Percentiles rank a stretch among this genome's conserved stretches.
These are phyloP conservation scores for Octomys mimax DNA, from an alignment of 2,797 vertebrate species.

Conservation along the genomic window DNA sequence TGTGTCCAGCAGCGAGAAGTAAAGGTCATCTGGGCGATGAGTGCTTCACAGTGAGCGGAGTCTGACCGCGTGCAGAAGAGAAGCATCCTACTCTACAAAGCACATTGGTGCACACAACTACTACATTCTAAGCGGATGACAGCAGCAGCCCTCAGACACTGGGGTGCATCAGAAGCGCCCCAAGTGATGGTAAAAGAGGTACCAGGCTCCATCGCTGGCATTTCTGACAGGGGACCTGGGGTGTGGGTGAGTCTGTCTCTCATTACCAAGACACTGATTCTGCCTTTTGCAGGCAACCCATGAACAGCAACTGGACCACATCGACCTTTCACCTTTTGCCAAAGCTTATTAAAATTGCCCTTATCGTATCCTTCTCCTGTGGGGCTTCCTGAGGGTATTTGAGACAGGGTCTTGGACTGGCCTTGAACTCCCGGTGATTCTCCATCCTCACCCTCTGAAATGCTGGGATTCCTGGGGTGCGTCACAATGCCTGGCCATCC, in stretches of 20 bases:
- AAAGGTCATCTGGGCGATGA: conserved; percentile 35
- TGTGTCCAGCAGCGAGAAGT: conserved; percentile 1
- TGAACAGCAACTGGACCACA: neutral
- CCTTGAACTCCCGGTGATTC: neutral
- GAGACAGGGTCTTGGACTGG: neutral
- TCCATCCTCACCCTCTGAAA: neutral
- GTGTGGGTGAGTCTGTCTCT: neutral
- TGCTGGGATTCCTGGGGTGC: neutral
- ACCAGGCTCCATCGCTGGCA: neutral
- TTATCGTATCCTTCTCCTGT: neutral
- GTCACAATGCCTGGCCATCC: neutral
- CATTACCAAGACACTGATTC: neutral
- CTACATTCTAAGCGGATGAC: conserved; percentile 51
- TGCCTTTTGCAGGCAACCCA: neutral
- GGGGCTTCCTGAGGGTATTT: neutral
- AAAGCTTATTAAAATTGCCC: neutral
- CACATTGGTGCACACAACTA: conserved; percentile 42
- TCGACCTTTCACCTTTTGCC: neutral
- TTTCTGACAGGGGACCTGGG: neutral
- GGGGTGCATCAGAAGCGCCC: conserved; percentile 17
- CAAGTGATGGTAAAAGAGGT: neutral
- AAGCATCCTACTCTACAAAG: conserved; percentile 49
- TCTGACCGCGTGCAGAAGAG: conserved; percentile 11
- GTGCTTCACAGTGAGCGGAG: conserved; percentile 46
- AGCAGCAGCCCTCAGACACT: conserved; percentile 16